phyloP scores from a whole-genome alignment of 2,113 vertebrate genomes.

The Gopherus flavomarginatus region DNA sequence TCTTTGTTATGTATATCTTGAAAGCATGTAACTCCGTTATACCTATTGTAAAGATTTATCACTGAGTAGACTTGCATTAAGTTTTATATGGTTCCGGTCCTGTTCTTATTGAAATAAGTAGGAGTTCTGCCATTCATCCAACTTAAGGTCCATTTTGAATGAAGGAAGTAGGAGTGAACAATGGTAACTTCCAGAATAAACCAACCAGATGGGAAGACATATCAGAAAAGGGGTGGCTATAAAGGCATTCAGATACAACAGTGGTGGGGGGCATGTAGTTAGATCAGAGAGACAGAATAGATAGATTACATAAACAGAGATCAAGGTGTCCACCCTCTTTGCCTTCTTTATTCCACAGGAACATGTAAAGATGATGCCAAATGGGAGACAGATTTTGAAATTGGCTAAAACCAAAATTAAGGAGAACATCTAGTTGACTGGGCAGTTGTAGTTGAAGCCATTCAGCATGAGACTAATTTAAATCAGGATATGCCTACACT shows the following conservation, averaged over 20 bases:
- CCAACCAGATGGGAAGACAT: not conserved
- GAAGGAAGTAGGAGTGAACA: not conserved
- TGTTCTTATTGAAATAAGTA: not conserved
- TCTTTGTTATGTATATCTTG: not conserved
- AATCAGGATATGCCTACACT: too few species aligned
- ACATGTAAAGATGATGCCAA: too few species aligned
- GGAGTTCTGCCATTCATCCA: not conserved
- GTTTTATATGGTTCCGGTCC: rapidly evolving
- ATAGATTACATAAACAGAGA: not conserved
- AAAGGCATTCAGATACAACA: not conserved
- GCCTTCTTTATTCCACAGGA: not conserved
- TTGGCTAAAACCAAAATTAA: not conserved
- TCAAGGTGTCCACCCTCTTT: not conserved
- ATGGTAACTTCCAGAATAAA: rapidly evolving
- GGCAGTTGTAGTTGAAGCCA: not conserved
- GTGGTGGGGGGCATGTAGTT: not conserved
- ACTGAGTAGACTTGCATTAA: not conserved
- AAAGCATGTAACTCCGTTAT: conserved; percentile 22
- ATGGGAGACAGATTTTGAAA: not conserved
- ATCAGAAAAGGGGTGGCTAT: not conserved
- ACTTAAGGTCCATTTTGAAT: not conserved
- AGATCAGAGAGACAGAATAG: not conserved
- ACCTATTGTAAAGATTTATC: not conserved
- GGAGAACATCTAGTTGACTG: not conserved
- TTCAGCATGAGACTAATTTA: not conserved